Evolutionary conservation across 2,888 invertebrate species (phyloP), one percentile per base, ranked within the genome.

Genomic region (Sinhomidia bicolor): DNA sequence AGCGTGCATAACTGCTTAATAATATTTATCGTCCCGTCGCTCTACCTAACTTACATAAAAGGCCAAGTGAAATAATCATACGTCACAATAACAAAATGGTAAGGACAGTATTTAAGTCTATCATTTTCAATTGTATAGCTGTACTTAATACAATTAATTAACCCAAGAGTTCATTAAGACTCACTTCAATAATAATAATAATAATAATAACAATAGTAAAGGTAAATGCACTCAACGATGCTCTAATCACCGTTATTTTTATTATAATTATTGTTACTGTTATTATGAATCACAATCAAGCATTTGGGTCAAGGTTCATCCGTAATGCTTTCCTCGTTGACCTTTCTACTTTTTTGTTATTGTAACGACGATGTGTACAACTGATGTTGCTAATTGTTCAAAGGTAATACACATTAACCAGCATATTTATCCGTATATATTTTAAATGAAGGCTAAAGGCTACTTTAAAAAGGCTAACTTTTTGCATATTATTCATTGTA

Each of bases 31-130:
- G 44, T 44, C 44, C 2, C 51, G n/a, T 51, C 51, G n/a, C 6
- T 51, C 6, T 10, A n/a, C 5, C 17, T 23, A 5, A 2, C 26
- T 23, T 23, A 60, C 60, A 60, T n/a, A 60, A 60, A 23, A 26
- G 60, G 26, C 60, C 60, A 60, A 60, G 60, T 23, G 60, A 60
- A 60, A 60, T 23, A 60, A 60, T 60, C 60, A 60, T 60, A 60
- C 60, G 60, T 60, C n/a, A n/a, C n/a, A n/a, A n/a, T n/a, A n/a
- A n/a, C n/a, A n/a, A n/a, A n/a, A n/a, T n/a, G n/a, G n/a, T n/a
- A n/a, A n/a, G n/a, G n/a, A n/a, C n/a, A n/a, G n/a, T n/a, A n/a
- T n/a, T n/a, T n/a, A n/a, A n/a, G n/a, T n/a, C n/a, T n/a, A n/a
- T n/a, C n/a, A n/a, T n/a, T n/a, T n/a, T n/a, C n/a, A n/a, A n/a